A percentile compares a stretch with the other conserved stretches of the same genome.
Conservation (phyloP, 30 jellyfish, hydroid and myxozoan genomes). For the Chrysaora quinquecirrha region DNA sequence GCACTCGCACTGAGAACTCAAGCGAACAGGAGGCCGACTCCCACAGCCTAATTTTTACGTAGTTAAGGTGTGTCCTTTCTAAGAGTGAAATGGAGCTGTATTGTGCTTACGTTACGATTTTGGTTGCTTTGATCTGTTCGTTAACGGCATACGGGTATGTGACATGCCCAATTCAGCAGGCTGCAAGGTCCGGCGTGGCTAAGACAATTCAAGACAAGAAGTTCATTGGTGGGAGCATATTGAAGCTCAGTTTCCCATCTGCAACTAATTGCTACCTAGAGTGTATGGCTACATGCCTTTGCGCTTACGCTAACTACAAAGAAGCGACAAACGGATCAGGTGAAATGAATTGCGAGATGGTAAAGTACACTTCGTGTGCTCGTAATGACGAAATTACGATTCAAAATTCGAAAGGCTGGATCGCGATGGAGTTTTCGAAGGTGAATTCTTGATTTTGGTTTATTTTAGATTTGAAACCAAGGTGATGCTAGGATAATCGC, state of each 20-base stretch:
- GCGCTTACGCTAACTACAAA: neutral
- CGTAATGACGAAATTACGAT: neutral
- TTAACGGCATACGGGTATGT: neutral
- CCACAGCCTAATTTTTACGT: too few species aligned
- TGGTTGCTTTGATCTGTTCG: too few species aligned
- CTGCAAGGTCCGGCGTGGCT: neutral
- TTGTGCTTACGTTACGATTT: too few species aligned
- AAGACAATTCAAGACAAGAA: neutral
- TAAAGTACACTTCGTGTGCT: neutral
- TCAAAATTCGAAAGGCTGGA: neutral
- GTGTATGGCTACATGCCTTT: neutral
- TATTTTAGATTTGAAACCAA: too few species aligned
- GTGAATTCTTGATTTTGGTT: too few species aligned
- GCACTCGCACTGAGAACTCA: too few species aligned
- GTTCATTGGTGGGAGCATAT: neutral
- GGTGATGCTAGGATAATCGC: too few species aligned
- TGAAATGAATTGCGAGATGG: neutral
- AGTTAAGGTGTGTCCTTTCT: too few species aligned
- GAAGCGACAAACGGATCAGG: neutral
- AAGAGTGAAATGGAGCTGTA: too few species aligned
- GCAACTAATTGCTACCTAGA: neutral
- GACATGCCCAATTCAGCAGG: neutral
- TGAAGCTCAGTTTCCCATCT: neutral
- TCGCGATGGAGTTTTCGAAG: neutral
- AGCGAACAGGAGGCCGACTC: too few species aligned